Evolutionary conservation across 30 jellyfish, hydroid and myxozoan species (phyloP).

Genomic region (Chrysaora quinquecirrha): DNA sequence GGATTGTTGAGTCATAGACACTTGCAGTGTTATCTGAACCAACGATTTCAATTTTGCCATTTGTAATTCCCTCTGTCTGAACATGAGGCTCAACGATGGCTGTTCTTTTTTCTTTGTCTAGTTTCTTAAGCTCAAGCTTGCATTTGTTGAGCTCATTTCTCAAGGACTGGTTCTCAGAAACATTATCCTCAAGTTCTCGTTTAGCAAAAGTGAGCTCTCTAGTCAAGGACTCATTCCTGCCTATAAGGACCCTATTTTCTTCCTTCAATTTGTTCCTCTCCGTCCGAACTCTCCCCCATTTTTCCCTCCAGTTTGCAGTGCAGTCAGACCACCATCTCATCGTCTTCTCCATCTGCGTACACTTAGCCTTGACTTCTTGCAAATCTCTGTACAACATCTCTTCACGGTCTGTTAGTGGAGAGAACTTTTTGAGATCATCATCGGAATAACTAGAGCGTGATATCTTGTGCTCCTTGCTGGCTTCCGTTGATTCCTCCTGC

Average conservation of each 20-base stretch:
- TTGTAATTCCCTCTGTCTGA: conserved; percentile 43
- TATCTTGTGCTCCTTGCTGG: not conserved
- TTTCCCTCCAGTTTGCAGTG: conserved; percentile 93
- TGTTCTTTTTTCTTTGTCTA: conserved; percentile 65
- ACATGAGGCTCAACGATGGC: conserved; percentile 83
- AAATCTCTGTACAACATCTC: conserved; percentile 29
- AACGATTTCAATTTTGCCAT: conserved; percentile 46
- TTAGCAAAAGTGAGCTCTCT: conserved; percentile 52
- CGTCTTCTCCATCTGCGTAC: conserved; percentile 80
- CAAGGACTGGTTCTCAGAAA: conserved; percentile 56
- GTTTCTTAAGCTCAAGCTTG: conserved; percentile 60
- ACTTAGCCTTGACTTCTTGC: conserved; percentile 59
- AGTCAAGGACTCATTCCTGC: conserved; percentile 58
- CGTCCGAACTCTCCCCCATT: conserved; percentile 86
- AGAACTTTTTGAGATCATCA: conserved; percentile 41
- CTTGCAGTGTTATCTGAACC: conserved; percentile 27
- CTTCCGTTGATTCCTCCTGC: conserved; percentile 42
- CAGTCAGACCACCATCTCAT: conserved; percentile 94
- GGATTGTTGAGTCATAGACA: conserved; percentile 63
- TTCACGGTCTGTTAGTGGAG: conserved; percentile 57
- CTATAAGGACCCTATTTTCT: conserved; percentile 48
- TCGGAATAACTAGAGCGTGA: not conserved
- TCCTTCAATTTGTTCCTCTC: conserved; percentile 76
- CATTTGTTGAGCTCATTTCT: conserved; percentile 64
- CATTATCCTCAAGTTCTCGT: conserved; percentile 31